Evolutionary conservation across 2,888 invertebrate species (phyloP).

Genomic region (Dicranocentrus wangi): DNA sequence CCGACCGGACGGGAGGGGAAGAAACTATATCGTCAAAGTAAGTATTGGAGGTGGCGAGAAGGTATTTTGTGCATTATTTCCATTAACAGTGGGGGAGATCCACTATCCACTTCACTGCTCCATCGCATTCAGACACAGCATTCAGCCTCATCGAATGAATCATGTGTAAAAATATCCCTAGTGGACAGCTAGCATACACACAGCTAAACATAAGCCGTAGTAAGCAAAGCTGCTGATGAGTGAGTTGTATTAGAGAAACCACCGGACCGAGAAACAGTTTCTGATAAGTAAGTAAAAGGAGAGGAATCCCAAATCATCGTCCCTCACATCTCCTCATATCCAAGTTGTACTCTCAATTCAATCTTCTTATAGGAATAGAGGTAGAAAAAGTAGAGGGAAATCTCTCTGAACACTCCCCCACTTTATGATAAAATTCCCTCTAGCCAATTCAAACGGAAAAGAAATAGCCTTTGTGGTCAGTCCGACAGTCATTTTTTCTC

Average conservation of each 20-base stretch:
- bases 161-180: background rate
- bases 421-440: slow-evolving; percentile 31
- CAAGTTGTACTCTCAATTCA: background rate
- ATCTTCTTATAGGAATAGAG: too few relatives aligned
- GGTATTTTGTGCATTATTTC: slow-evolving; percentile 1
- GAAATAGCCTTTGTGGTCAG: slow-evolving; percentile 39
- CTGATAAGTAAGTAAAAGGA: slow-evolving; percentile 23
- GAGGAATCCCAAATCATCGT: background rate
- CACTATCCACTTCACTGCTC: slow-evolving; percentile 12
- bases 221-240: background rate
- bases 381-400: slow-evolving; percentile 22
- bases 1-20: slow-evolving; percentile 7
- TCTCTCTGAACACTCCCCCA: slow-evolving; percentile 24
- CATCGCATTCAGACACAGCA: background rate
- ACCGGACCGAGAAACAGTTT: slow-evolving; percentile 24
- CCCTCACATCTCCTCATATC: background rate
- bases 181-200: background rate
- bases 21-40: background rate
- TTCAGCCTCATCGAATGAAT: slow-evolving; percentile 6
- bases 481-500: background rate
- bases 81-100: background rate
- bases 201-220: background rate
- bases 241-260: background rate
- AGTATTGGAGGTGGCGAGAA: background rate
- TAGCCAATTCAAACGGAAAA: slow-evolving; percentile 21